phyloP scores from a whole-genome alignment of 2,888 invertebrate species.

The Chirona hameri region DNA sequence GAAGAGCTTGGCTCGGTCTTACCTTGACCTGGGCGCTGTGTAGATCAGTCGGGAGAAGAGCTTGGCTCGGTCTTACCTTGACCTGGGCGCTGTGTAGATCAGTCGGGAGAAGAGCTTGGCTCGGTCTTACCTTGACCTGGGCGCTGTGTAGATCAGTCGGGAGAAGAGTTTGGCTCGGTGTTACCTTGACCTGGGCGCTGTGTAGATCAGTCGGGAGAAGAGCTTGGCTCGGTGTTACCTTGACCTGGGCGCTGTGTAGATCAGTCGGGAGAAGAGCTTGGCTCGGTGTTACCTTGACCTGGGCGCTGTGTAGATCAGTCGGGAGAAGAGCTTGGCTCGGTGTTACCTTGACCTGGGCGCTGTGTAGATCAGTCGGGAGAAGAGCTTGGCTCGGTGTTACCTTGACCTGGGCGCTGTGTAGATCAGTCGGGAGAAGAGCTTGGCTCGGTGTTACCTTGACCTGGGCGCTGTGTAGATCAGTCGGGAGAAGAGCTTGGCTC shows the following conservation, averaged over 20 bases:
- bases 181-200: conserved; percentile 70
- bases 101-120: too few species aligned
- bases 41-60: conserved; percentile 96
- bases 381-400: conserved; percentile 32
- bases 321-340: too few species aligned
- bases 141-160: conserved; percentile 98
- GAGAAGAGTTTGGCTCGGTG: not conserved
- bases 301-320: conserved; percentile 96
- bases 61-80: conserved; percentile 35
- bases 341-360: conserved; percentile 65
- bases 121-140: conserved; percentile 55
- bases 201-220: conserved; percentile 99
- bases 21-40: conserved; percentile 80
- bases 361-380: conserved; percentile 98
- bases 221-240: conserved; percentile 34
- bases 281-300: conserved; percentile 51
- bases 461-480: conserved; percentile 97
- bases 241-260: conserved; percentile 88
- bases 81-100: conserved; percentile 96
- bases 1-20: conserved; percentile 4
- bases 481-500: too few species aligned
- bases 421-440: too few species aligned
- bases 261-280: too few species aligned
- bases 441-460: conserved; percentile 43
- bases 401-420: conserved; percentile 86